Evolutionary conservation across 2,888 invertebrate genomes (phyloP).

Genomic region (Macaria notata): DNA sequence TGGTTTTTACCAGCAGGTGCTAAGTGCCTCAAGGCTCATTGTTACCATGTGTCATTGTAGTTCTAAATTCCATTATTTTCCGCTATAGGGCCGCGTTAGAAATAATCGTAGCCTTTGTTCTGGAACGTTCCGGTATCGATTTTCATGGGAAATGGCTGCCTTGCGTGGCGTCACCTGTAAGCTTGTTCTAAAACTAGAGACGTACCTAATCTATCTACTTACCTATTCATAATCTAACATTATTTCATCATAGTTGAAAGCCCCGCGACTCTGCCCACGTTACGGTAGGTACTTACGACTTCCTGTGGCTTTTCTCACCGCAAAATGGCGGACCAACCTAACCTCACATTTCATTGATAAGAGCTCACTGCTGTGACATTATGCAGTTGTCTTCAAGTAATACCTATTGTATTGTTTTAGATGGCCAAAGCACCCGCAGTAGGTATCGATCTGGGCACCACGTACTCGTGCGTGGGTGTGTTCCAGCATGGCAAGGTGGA

Average conservation of each 20-base stretch:
- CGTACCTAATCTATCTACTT: not conserved
- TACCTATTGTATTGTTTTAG: constrained; percentile 61
- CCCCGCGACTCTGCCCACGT: constrained; percentile 18
- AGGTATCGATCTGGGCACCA: constrained; percentile 98
- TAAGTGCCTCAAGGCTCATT: constrained; percentile 8
- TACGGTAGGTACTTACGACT: constrained; percentile 3
- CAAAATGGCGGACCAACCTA: constrained; percentile 34
- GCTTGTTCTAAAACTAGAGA: not conserved
- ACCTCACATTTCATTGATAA: constrained; percentile 15
- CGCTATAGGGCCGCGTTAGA: constrained; percentile 15
- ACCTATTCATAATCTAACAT: not conserved
- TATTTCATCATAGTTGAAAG: not conserved
- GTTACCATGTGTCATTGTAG: constrained; percentile 1
- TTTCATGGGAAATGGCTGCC: constrained; percentile 53
- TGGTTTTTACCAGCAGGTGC: constrained; percentile 21
- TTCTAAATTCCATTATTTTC: not conserved
- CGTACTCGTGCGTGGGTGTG: constrained; percentile 96
- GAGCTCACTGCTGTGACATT: not conserved
- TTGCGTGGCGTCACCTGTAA: constrained; percentile 15
- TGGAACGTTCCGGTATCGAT: constrained; percentile 65
- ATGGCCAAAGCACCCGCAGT: constrained; percentile 92
- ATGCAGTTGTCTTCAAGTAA: not conserved
- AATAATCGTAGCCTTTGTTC: constrained; percentile 38
- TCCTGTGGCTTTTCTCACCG: constrained; percentile 5
- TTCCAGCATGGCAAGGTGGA: constrained; percentile 96